Percentiles rank a stretch among this genome's conserved stretches.
Evolutionary conservation across 2,797 vertebrate genomes (phyloP).

Genomic region (Pangasius krempfi): DNA sequence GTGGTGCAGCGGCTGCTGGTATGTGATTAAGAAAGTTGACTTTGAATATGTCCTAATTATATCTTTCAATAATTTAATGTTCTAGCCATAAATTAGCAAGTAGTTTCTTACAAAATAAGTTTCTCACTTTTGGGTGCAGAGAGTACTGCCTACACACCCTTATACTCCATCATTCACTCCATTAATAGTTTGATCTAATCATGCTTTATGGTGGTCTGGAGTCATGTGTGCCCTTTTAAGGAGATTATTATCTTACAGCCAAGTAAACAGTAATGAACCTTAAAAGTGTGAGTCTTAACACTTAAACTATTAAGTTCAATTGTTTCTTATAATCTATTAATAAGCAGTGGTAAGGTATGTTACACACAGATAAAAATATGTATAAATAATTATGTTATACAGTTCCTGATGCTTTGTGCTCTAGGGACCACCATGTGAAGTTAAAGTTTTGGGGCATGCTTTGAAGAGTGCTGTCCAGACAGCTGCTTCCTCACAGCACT

Average conservation of each 20-base stretch:
- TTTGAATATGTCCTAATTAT: not conserved
- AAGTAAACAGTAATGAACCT: not conserved
- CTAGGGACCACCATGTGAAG: slow-evolving; percentile 41
- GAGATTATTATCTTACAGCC: not conserved
- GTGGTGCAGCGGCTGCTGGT: not conserved
- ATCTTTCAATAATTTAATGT: not conserved
- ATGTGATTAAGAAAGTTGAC: not conserved
- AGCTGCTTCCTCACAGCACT: slow-evolving; percentile 68
- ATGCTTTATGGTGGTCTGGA: not conserved
- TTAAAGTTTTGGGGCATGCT: slow-evolving; percentile 56
- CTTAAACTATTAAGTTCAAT: not conserved
- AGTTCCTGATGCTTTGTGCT: not conserved
- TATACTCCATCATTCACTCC: not conserved
- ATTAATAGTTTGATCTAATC: not conserved
- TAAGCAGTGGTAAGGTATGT: not conserved
- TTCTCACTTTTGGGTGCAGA: not conserved
- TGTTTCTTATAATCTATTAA: not conserved
- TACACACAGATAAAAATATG: not conserved
- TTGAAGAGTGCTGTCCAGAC: slow-evolving; percentile 66
- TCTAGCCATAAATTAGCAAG: not conserved
- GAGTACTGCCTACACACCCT: not conserved
- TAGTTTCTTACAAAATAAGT: not conserved
- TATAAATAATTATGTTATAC: not conserved
- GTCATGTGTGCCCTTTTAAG: not conserved
- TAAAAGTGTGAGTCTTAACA: not conserved